phyloP scores from a whole-genome alignment of 2,113 vertebrate species.

The Psilopogon haemacephalus region DNA sequence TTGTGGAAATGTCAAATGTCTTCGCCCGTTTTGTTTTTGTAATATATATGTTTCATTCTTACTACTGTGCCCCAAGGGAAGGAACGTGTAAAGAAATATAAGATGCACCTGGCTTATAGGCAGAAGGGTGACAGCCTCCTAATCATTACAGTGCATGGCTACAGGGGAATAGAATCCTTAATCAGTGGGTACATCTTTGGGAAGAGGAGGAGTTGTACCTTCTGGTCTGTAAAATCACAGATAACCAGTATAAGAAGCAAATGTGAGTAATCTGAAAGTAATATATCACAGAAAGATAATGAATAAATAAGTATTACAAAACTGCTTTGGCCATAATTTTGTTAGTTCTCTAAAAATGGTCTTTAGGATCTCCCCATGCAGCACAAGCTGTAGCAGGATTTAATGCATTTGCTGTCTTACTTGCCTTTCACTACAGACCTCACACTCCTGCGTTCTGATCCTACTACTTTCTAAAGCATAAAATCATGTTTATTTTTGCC shows the following conservation, averaged over 20 bases:
- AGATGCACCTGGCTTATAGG: rapidly evolving
- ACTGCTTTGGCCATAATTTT: background rate
- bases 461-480: background rate
- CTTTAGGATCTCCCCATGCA: background rate
- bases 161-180: background rate
- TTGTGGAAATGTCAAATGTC: background rate
- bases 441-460: background rate
- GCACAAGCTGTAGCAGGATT: background rate
- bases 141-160: rapidly evolving
- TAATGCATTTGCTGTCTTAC: background rate
- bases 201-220: background rate
- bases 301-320: background rate
- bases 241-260: background rate
- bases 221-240: background rate
- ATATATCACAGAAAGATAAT: background rate
- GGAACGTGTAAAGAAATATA: background rate
- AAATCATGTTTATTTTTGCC: background rate
- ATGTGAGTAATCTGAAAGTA: background rate
- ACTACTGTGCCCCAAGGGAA: background rate
- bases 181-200: rapidly evolving
- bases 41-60: background rate
- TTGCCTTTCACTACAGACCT: background rate
- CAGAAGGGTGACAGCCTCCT: background rate
- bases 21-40: background rate
- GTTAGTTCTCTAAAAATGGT: background rate